Evolutionary conservation across 2,797 vertebrate genomes (phyloP).

Genomic region (Carcharodon carcharias): DNA sequence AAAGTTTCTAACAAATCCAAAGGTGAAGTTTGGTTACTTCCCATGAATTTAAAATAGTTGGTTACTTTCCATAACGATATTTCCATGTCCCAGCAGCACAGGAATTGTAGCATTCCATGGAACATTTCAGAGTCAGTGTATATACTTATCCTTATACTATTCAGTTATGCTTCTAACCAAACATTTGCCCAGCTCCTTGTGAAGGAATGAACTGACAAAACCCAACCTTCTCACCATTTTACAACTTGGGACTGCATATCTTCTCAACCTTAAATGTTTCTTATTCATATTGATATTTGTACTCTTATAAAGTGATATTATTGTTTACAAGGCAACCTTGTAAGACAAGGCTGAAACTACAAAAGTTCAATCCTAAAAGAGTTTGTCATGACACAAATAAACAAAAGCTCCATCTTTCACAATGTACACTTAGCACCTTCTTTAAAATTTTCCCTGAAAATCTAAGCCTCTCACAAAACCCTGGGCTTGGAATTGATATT

Average conservation of each 20-base stretch:
- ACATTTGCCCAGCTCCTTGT: not conserved
- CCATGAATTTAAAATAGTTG: not conserved
- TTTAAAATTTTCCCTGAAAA: not conserved
- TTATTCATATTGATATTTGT: not conserved
- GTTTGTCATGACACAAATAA: not conserved
- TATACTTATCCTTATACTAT: not conserved
- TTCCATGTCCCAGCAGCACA: not conserved
- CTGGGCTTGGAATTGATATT: not conserved
- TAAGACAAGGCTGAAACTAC: not conserved
- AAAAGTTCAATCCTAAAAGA: not conserved
- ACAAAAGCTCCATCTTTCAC: not conserved
- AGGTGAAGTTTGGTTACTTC: not conserved
- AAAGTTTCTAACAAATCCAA: not conserved
- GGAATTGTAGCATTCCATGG: not conserved
- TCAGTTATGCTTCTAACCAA: not conserved
- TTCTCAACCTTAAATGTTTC: not conserved
- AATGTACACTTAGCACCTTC: not conserved
- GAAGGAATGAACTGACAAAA: not conserved
- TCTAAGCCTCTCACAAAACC: not conserved
- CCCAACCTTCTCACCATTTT: not conserved
- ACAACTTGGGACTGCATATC: not conserved
- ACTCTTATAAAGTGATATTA: not conserved
- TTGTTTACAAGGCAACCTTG: not conserved
- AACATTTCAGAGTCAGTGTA: not conserved
- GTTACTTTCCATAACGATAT: not conserved